A percentile compares a stretch with the other conserved stretches of the same genome.
Evolutionary conservation across 1,140 invertebrate species (phyloP).

Genomic region (Cotesia vestalis): DNA sequence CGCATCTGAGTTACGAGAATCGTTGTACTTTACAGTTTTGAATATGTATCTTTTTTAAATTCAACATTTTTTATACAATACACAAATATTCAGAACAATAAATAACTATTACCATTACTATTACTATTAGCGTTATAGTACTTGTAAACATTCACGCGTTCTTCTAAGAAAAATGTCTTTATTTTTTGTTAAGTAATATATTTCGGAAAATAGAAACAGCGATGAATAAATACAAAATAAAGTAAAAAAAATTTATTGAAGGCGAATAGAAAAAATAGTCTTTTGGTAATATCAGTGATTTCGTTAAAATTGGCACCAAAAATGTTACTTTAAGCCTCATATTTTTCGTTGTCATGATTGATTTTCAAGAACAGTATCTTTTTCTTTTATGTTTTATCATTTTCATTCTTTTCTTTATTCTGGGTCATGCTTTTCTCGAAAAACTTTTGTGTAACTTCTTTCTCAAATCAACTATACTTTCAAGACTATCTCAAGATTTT

Average conservation of each 20-base stretch:
- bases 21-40: conserved; percentile 8
- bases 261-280: background rate
- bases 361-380: background rate
- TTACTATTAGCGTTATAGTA: too few species aligned
- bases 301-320: background rate
- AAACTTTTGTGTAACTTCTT: too few species aligned
- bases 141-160: too few species aligned
- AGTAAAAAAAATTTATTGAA: too few species aligned
- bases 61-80: background rate
- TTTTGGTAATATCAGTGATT: background rate
- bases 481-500: too few species aligned
- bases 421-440: too few species aligned
- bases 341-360: background rate
- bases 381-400: background rate
- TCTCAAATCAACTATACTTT: too few species aligned
- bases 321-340: conserved; percentile 1
- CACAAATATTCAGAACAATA: background rate
- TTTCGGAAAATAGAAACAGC: too few species aligned
- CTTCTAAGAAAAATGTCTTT: too few species aligned
- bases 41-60: background rate
- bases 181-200: too few species aligned
- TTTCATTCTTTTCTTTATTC: background rate
- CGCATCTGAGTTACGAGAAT: conserved; percentile 16
- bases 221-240: too few species aligned
- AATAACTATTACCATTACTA: background rate